Evolutionary conservation across 2,888 invertebrate genomes (phyloP).

Genomic region (Notodonta ziczac): DNA sequence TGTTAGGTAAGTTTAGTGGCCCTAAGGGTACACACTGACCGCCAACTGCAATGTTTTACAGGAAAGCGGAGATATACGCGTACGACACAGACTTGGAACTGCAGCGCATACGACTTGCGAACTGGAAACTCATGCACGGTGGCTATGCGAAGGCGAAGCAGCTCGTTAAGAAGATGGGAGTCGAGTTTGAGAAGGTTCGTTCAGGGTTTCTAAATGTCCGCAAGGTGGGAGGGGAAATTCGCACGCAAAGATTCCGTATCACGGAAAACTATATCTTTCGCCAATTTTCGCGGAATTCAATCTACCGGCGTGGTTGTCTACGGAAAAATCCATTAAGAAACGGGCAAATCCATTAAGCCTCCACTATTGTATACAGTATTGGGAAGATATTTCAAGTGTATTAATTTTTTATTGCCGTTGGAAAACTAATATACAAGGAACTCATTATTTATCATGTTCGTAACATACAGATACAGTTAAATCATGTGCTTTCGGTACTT

Average conservation of each 20-base stretch:
- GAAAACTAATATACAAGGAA: too few species aligned
- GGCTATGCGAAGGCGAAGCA: slow-evolving; percentile 55
- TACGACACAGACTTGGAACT: slow-evolving; percentile 73
- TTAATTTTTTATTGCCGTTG: too few species aligned
- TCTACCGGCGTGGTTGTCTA: background rate
- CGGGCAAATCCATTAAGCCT: slow-evolving; percentile 1
- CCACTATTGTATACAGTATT: background rate
- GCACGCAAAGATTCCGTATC: too few species aligned
- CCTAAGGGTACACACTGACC: too few species aligned
- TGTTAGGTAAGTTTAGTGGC: too few species aligned
- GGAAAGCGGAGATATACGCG: slow-evolving; percentile 68
- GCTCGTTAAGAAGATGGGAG: slow-evolving; percentile 72
- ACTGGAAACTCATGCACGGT: slow-evolving; percentile 70
- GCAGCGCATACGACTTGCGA: slow-evolving; percentile 68
- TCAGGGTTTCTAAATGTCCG: background rate
- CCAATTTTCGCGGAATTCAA: background rate
- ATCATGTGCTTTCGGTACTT: too few species aligned
- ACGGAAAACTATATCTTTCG: background rate
- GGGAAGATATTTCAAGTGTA: background rate
- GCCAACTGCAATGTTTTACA: too few species aligned
- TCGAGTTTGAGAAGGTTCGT: slow-evolving; percentile 72
- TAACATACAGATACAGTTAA: too few species aligned
- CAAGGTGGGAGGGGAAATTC: too few species aligned
- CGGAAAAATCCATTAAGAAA: background rate
- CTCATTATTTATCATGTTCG: too few species aligned